phyloP scores from a whole-genome alignment of 2,797 vertebrate genomes.

The Danio kyathit region DNA sequence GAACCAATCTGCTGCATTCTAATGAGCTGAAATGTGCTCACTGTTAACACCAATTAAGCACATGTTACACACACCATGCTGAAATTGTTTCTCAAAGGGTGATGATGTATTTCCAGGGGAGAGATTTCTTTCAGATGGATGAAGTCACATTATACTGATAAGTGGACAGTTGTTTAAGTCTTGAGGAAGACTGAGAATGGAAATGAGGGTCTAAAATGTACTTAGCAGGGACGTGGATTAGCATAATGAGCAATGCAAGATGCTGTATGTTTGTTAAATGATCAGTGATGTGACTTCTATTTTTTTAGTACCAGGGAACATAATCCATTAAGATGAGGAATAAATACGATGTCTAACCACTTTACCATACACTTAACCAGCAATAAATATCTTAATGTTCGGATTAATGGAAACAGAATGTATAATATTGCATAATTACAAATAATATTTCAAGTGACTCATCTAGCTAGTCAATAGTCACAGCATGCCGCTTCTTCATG shows the following conservation, averaged over 20 bases:
- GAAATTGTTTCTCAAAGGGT: conserved; percentile 2
- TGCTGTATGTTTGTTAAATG: conserved; percentile 5
- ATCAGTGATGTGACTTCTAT: background rate
- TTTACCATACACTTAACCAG: conserved; percentile 6
- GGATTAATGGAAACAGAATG: conserved; percentile 4
- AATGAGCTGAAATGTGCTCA: conserved; percentile 1
- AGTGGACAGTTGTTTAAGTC: conserved; percentile 30
- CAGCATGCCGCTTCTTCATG: background rate
- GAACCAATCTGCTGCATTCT: conserved; percentile 3
- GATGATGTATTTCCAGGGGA: conserved; percentile 5
- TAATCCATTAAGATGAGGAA: conserved; percentile 20
- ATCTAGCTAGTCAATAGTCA: background rate
- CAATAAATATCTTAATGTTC: conserved; percentile 22
- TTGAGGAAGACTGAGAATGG: background rate
- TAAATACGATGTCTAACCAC: conserved; percentile 11
- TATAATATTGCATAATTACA: conserved; percentile 9
- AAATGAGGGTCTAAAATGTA: conserved; percentile 21
- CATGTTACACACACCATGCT: background rate
- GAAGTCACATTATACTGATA: background rate
- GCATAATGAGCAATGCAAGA: conserved; percentile 21
- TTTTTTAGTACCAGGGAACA: background rate
- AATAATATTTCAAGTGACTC: conserved; percentile 13
- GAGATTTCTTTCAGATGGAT: conserved; percentile 3
- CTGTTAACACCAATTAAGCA: conserved; percentile 11
- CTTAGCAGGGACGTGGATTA: conserved; percentile 3